Evolutionary conservation across 2,888 invertebrate genomes (phyloP).

Genomic region (Sturmia bella): DNA sequence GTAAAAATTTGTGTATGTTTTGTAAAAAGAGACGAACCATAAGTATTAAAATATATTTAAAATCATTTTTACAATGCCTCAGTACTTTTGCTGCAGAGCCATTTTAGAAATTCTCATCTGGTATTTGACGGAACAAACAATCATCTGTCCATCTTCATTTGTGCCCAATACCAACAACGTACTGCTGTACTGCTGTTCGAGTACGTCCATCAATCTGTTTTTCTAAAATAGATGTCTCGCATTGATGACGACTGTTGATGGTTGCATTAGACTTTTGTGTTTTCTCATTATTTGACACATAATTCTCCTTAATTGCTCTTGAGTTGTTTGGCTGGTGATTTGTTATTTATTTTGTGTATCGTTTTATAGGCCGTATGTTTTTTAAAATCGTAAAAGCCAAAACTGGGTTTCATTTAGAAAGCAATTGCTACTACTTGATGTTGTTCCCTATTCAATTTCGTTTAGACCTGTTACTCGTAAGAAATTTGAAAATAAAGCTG

Average conservation of each 20-base stretch:
- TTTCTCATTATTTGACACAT: constrained; percentile 58
- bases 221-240: background rate
- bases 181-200: constrained; percentile 8
- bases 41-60: too few species aligned
- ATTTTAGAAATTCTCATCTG: too few species aligned
- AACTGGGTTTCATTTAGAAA: constrained; percentile 63
- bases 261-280: constrained; percentile 32
- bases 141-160: constrained; percentile 12
- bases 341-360: constrained; percentile 10
- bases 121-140: background rate
- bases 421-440: constrained; percentile 46
- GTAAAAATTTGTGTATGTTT: too few species aligned
- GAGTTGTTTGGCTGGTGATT: constrained; percentile 30
- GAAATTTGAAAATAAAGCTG: constrained; percentile 3
- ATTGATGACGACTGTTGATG: constrained; percentile 10
- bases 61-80: too few species aligned
- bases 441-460: constrained; percentile 13
- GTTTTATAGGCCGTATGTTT: constrained; percentile 2
- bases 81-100: too few species aligned
- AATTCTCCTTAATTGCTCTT: constrained; percentile 63
- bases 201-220: background rate
- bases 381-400: constrained; percentile 41
- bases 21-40: too few species aligned
- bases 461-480: constrained; percentile 18
- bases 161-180: background rate